Base-by-base conservation (phyloP, 2,113 vertebrate species). In the Erpornis zantholeuca region DNA sequence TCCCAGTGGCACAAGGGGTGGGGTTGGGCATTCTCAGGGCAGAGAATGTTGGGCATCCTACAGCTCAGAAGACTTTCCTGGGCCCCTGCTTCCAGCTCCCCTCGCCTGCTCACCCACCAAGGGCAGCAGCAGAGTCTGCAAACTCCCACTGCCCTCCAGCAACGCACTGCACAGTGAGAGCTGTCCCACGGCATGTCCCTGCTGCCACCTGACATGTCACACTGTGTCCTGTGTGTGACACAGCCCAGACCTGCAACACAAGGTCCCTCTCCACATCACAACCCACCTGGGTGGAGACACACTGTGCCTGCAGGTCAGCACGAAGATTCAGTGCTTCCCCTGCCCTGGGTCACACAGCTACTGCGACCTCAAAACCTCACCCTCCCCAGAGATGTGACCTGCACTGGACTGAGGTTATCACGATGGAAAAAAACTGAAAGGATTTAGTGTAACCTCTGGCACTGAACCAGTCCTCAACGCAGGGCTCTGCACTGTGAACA, bases 241-340 rank as follows among this genome's bases (percentile, higher is more conserved):
- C 35, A 76, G 83, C 42, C 71, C 28, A 24, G 12, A 76, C 9
- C 82, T 28, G 49, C 63, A 40, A 13, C 73, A 40, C 0, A 0
- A 81, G 36, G 19, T n/a, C 42, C 45, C 50, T 44, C 81, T 68
- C 27, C 59, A 25, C 2, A 1, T 11, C 69, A 40, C 68, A 76
- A 71, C 56, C 86, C 4, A 4, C 53, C 57, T 52, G 60, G 28
- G 54, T 7, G 49, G 68, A 44, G 57, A 65, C 35, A 29, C 22
- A 2, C 49, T 6, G 33, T 54, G 29, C 47, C 72, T 56, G 35
- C 18, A 50, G 0, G 0, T 45, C 72, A 47, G 57, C 49, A 76
- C 36, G 15, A 65, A 25, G 31, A 68, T 12, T 85, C 54, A 17
- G 35, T 16, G 71, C 40, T 60, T 36, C 52, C 76, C 22, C 40